These are phyloP conservation scores for Lacanobia wlatinum DNA, from an alignment of 2,888 invertebrate genomes.

Conservation along the genomic window DNA sequence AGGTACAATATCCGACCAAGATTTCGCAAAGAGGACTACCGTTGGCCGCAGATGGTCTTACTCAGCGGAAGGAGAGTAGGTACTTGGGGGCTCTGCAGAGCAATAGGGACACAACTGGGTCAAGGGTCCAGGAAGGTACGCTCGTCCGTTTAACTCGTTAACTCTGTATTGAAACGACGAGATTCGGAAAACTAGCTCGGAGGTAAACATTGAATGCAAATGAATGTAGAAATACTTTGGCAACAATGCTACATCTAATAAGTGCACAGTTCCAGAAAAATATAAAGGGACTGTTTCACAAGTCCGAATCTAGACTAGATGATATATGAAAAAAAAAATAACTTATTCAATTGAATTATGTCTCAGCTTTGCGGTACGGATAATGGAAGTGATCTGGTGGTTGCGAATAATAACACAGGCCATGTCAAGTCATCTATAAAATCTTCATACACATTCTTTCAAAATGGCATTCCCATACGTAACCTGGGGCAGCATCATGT, in stretches of 20 bases:
- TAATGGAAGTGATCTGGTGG: neutral
- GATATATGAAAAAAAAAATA: neutral
- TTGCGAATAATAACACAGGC: too few relatives aligned
- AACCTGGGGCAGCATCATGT: neutral
- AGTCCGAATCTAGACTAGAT: neutral
- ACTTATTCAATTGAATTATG: neutral
- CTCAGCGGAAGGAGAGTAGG: constrained; percentile 24
- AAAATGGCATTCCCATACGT: neutral
- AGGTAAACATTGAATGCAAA: constrained; percentile 28
- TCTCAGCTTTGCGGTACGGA: neutral
- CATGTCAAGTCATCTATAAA: too few relatives aligned
- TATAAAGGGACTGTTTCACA: neutral
- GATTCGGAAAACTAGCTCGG: constrained; percentile 34
- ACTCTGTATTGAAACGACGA: constrained; percentile 24
- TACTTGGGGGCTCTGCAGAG: constrained; percentile 31
- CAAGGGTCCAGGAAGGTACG: constrained; percentile 52
- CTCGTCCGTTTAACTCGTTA: constrained; percentile 48
- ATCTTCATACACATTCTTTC: neutral
- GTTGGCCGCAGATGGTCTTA: constrained; percentile 35
- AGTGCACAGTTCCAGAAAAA: neutral
- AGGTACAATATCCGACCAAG: neutral
- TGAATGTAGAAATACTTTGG: neutral
- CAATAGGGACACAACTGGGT: constrained; percentile 51
- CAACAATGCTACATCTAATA: neutral
- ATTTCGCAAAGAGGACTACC: constrained; percentile 12